Conservation (phyloP, 2,113 vertebrate species). For the Pelecanus crispus region DNA sequence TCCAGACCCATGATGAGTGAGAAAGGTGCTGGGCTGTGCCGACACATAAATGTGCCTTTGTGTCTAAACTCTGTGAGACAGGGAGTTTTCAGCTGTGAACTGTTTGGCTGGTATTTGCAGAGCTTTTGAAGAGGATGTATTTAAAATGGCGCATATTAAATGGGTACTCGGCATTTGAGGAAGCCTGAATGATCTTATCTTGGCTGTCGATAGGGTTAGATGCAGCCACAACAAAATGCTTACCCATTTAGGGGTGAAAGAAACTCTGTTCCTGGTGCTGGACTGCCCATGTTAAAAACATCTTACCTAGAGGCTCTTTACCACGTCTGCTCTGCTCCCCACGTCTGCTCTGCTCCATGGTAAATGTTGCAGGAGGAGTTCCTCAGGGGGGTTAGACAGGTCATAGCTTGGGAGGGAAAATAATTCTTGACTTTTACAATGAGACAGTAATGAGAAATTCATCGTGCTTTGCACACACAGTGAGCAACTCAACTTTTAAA, state of each 20-base stretch:
- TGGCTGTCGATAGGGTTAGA: background rate
- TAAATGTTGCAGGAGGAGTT: background rate
- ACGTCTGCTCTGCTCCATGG: background rate
- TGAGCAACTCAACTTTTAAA: background rate
- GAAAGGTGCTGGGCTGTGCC: background rate
- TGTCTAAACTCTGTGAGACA: background rate
- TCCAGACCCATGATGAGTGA: background rate
- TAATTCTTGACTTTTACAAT: background rate
- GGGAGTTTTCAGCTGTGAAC: background rate
- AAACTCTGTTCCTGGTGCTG: background rate
- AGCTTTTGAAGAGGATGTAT: background rate
- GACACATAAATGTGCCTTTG: background rate
- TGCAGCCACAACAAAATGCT: background rate
- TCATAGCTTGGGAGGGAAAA: background rate
- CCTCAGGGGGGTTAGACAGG: background rate
- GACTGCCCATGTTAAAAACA: background rate
- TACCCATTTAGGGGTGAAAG: background rate
- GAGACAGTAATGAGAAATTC: background rate
- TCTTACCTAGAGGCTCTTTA: background rate
- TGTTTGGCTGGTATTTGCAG: background rate
- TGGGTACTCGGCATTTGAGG: background rate
- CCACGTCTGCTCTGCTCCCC: background rate
- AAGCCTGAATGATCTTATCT: background rate
- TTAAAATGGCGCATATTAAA: background rate
- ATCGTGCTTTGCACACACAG: background rate